Conservation (phyloP, 2,888 invertebrate genomes). For the Pycnomerus fuliginosus region DNA sequence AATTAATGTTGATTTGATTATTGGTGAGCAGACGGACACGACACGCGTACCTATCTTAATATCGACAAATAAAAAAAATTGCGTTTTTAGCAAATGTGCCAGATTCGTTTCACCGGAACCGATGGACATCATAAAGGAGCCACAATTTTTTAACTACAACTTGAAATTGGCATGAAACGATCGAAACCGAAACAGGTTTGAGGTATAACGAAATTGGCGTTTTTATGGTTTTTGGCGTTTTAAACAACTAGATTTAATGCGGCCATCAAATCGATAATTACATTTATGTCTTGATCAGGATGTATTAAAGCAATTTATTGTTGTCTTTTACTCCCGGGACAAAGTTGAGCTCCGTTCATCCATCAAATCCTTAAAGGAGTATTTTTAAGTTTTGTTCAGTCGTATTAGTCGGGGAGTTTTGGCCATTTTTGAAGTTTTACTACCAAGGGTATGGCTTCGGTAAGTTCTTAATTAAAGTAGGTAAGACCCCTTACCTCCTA, state of each 20-base stretch:
- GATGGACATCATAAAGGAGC: too few species aligned
- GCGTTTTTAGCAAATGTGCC: too few species aligned
- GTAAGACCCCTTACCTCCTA: constrained; percentile 21
- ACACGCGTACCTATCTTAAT: too few species aligned
- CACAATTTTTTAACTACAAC: too few species aligned
- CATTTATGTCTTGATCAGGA: constrained; percentile 5
- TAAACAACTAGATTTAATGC: constrained; percentile 3
- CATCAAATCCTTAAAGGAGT: constrained; percentile 7
- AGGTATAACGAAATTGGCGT: too few species aligned
- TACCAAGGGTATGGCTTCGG: constrained; percentile 30
- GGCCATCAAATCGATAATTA: constrained; percentile 5
- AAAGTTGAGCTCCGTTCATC: not conserved
- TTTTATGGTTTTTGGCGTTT: constrained; percentile 1
- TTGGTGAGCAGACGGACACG: too few species aligned
- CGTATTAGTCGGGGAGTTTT: constrained; percentile 17
- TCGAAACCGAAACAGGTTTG: too few species aligned
- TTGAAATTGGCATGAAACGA: too few species aligned
- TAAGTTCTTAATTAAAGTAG: constrained; percentile 38
- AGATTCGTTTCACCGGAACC: too few species aligned
- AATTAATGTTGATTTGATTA: too few species aligned
- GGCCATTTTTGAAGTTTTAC: constrained; percentile 35
- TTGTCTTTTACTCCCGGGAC: not conserved
- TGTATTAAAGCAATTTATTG: constrained; percentile 4
- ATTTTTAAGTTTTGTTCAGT: constrained; percentile 11
- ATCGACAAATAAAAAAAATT: too few species aligned